phyloP scores from a whole-genome alignment of 2,888 invertebrate genomes.

The Acleris cristana region DNA sequence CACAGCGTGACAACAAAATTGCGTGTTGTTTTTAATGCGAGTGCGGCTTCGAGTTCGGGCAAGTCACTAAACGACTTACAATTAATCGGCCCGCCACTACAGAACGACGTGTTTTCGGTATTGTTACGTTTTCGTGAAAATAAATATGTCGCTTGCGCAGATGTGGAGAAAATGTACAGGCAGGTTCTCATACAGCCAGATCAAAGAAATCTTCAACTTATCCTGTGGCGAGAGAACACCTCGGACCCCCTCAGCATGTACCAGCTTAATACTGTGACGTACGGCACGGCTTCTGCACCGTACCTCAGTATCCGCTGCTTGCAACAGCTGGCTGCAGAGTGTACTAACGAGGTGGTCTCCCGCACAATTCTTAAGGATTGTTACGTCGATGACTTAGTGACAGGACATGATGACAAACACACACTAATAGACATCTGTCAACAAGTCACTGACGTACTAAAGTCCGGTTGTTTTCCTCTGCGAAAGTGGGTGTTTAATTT shows the following conservation, averaged over 20 bases:
- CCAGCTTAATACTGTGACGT: neutral
- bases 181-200: slow-evolving; percentile 5
- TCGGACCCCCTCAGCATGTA: neutral
- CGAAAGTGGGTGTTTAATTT: slow-evolving; percentile 2
- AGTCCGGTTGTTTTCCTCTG: neutral
- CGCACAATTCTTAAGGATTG: neutral
- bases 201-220: neutral
- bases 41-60: neutral
- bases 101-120: neutral
- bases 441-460: neutral
- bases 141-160: neutral
- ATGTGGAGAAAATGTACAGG: neutral
- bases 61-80: neutral
- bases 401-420: slow-evolving; percentile 1
- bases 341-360: slow-evolving; percentile 1
- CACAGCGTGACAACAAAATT: neutral
- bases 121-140: neutral
- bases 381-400: neutral
- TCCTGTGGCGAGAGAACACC: neutral
- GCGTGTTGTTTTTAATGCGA: neutral
- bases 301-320: neutral
- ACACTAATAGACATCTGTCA: neutral
- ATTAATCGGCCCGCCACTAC: neutral
- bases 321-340: neutral
- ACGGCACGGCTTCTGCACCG: neutral